phyloP scores from a whole-genome alignment of 2,797 vertebrate species.

The Sebastes minor region DNA sequence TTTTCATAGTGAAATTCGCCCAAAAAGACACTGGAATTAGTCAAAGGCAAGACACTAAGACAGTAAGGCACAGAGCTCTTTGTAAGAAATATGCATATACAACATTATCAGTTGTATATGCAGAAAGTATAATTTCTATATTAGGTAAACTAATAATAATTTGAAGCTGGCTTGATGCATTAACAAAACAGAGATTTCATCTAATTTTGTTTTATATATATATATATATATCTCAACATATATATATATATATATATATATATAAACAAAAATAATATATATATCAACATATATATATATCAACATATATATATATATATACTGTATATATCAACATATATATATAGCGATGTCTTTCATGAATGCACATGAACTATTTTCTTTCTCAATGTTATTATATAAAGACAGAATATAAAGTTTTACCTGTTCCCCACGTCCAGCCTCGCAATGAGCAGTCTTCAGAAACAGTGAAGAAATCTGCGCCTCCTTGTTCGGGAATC shows the following conservation, averaged over 20 bases:
- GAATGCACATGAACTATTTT: not conserved
- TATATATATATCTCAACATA: no score
- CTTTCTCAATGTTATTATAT: not conserved
- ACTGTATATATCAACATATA: no score
- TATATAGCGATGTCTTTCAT: not conserved
- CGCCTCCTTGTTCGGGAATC: constrained; percentile 48
- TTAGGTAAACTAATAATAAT: not conserved
- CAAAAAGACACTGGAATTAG: no score
- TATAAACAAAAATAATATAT: no score
- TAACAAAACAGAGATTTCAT: not conserved
- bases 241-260: no score
- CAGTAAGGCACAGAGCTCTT: not conserved
- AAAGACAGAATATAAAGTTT: not conserved
- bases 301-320: no score
- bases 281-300: no score
- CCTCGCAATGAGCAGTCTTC: constrained; percentile 80
- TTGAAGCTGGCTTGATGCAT: not conserved
- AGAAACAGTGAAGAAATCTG: constrained; percentile 82
- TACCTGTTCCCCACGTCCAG: constrained; percentile 80
- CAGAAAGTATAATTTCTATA: not conserved
- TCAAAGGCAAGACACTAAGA: not conserved
- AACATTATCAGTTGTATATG: not conserved
- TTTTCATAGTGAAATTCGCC: not conserved
- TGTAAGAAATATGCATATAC: not conserved
- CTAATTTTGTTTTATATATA: not conserved